These are phyloP conservation scores for Micronycteris hirsuta DNA, from an alignment of 2,113 vertebrate genomes.

Conservation along the genomic window DNA sequence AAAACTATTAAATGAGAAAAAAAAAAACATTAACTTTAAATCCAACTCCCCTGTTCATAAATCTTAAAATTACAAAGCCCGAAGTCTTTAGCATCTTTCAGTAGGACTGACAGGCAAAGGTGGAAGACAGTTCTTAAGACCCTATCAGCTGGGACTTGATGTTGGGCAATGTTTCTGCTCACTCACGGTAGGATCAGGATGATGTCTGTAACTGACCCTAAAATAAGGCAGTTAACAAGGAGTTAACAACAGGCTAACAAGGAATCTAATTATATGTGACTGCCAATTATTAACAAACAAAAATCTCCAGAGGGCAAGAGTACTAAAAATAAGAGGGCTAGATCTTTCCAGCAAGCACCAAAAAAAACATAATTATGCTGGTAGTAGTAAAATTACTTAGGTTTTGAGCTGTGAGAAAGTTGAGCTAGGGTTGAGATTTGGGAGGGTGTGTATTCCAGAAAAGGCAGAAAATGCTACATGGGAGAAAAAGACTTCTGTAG, in stretches of 20 bases:
- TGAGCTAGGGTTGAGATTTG: neutral
- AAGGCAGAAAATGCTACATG: neutral
- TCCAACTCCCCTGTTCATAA: neutral
- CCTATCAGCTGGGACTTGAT: neutral
- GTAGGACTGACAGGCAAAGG: neutral
- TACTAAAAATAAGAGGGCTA: neutral
- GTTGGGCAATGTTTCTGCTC: neutral
- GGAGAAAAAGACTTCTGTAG: too few relatives aligned
- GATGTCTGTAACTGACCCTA: neutral
- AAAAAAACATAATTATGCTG: neutral
- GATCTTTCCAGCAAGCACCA: neutral
- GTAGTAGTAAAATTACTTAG: neutral
- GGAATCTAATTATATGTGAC: neutral
- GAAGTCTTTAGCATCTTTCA: neutral
- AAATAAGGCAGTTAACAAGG: neutral
- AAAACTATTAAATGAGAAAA: slow-evolving; percentile 81
- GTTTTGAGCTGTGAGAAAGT: neutral
- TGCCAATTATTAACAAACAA: neutral
- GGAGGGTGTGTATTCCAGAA: neutral
- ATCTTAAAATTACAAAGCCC: neutral
- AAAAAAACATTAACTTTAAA: slow-evolving; percentile 27
- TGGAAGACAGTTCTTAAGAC: neutral
- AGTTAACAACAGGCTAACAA: neutral
- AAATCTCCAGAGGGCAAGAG: neutral
- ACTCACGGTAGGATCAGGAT: accelerated